Evolutionary conservation across 1,140 invertebrate genomes (phyloP).

Genomic region (Anastatus disparis): DNA sequence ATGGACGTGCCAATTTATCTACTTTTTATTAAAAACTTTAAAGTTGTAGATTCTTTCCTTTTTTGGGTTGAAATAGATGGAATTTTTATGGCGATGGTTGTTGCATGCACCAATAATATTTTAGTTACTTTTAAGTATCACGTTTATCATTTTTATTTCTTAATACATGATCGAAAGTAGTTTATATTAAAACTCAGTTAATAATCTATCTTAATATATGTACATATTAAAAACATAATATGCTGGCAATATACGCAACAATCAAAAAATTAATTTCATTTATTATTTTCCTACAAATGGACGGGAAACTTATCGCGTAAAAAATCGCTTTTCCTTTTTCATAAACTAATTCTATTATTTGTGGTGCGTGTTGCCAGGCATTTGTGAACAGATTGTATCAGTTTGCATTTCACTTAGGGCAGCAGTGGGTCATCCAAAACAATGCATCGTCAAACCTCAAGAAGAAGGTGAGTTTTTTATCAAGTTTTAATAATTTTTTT

Average conservation of each 20-base stretch:
- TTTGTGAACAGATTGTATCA: conserved; percentile 74
- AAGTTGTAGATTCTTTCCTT: conserved; percentile 16
- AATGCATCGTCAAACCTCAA: conserved; percentile 74
- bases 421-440: conserved; percentile 79
- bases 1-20: conserved; percentile 12
- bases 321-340: conserved; percentile 54
- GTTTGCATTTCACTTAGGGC: conserved; percentile 82
- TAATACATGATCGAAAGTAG: not conserved
- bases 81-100: conserved; percentile 37
- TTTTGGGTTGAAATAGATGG: conserved; percentile 27
- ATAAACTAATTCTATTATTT: conserved; percentile 67
- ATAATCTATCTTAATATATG: conserved; percentile 1
- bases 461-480: conserved; percentile 72
- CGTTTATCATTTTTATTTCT: conserved; percentile 6
- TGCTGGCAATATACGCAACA: conserved; percentile 42
- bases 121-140: conserved; percentile 2
- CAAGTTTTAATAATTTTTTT: too few relatives aligned
- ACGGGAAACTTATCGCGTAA: conserved; percentile 11
- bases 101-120: conserved; percentile 35
- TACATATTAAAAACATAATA: conserved; percentile 17
- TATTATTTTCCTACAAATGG: conserved; percentile 2
- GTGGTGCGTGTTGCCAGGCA: conserved; percentile 68
- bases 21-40: not conserved
- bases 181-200: conserved; percentile 16
- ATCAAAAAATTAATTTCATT: conserved; percentile 21